phyloP scores from a whole-genome alignment of 2,113 vertebrate species.

The Crotophaga sulcirostris region DNA sequence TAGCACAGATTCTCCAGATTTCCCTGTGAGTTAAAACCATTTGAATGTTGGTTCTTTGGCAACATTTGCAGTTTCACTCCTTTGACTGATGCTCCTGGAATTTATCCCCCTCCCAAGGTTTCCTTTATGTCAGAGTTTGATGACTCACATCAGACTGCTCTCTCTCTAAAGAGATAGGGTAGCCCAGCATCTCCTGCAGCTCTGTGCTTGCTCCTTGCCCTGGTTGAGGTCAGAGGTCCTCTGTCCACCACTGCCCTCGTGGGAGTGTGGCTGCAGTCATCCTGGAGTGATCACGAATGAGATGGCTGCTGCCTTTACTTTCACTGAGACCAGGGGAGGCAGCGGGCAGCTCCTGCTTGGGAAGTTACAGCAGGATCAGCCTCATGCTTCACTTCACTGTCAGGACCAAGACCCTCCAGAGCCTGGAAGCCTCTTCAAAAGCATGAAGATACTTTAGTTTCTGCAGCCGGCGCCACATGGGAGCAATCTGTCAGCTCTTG shows the following conservation, averaged over 20 bases:
- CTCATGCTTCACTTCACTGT: not conserved
- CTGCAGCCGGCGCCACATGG: not conserved
- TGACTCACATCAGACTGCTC: not conserved
- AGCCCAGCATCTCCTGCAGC: not conserved
- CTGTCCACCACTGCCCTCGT: fast-evolving
- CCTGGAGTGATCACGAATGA: fast-evolving
- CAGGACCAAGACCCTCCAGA: not conserved
- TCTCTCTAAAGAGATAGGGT: not conserved
- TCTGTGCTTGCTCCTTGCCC: not conserved
- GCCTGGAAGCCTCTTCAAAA: not conserved
- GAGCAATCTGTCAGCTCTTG: not conserved
- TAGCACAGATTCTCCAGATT: not conserved
- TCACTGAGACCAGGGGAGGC: not conserved
- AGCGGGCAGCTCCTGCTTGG: not conserved
- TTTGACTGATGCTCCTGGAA: not conserved
- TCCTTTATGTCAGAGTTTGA: not conserved
- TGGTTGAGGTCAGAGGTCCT: fast-evolving
- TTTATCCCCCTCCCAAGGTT: not conserved
- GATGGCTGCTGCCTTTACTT: not conserved
- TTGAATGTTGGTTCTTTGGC: not conserved
- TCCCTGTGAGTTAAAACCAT: not conserved
- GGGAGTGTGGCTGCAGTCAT: not conserved
- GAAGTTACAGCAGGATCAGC: not conserved
- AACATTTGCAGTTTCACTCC: not conserved
- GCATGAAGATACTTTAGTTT: fast-evolving